A percentile compares a stretch with the other conserved stretches of the same genome.
Conservation (phyloP, 1,140 invertebrate species). For the Psix sp. region DNA sequence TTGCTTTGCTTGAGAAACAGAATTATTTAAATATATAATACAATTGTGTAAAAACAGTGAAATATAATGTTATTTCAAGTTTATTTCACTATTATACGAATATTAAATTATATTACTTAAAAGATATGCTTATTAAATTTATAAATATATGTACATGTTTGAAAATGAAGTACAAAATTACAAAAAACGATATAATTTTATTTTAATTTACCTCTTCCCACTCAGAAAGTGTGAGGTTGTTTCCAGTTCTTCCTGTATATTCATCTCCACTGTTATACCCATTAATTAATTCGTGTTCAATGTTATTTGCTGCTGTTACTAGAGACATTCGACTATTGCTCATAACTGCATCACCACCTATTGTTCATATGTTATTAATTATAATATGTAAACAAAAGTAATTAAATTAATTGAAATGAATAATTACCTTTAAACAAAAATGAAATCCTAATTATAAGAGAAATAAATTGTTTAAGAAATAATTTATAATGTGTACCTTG, state of each 20-base stretch:
- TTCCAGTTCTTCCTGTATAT: constrained; percentile 80
- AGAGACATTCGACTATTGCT: constrained; percentile 67
- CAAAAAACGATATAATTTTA: no score
- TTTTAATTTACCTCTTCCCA: constrained; percentile 78
- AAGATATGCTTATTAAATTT: not conserved
- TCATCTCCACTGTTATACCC: constrained; percentile 89
- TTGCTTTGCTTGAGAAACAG: no score
- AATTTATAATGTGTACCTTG: no score
- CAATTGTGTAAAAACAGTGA: no score
- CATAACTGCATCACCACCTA: constrained; percentile 66
- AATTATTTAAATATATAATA: no score
- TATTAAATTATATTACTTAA: constrained; percentile 2
- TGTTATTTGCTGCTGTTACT: constrained; percentile 63
- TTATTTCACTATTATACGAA: no score
- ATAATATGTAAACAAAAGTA: not conserved
- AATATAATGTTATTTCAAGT: no score
- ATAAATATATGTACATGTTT: no score
- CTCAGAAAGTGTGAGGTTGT: constrained; percentile 78
- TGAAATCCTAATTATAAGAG: no score
- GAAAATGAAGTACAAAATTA: no score
- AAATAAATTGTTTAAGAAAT: no score
- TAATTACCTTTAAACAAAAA: not conserved
- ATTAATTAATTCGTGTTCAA: constrained; percentile 69
- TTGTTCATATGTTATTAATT: constrained; percentile 12
- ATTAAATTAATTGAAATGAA: not conserved